phyloP scores from a whole-genome alignment of 2,113 vertebrate genomes.

The Megalops atlanticus region DNA sequence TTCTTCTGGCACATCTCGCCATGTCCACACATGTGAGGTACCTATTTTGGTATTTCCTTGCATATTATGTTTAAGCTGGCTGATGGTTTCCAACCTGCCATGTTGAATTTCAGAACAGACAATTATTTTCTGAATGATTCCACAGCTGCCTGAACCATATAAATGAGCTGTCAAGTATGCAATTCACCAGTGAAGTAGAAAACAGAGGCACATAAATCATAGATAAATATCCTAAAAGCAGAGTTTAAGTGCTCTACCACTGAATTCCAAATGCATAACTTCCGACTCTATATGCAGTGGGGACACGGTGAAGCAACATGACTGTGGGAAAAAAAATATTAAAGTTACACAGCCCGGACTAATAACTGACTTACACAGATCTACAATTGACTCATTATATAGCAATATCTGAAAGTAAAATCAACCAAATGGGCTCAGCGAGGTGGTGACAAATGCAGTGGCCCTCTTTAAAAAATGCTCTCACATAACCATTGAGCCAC shows the following conservation, averaged over 20 bases:
- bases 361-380: neutral
- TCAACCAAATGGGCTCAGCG: slow-evolving; percentile 50
- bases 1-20: no score
- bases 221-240: neutral
- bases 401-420: slow-evolving; percentile 23
- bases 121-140: neutral
- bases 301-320: neutral
- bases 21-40: no score
- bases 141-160: neutral
- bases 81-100: neutral
- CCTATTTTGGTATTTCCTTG: no score
- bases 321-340: neutral
- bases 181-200: neutral
- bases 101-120: slow-evolving; percentile 8
- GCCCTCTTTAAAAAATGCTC: slow-evolving; percentile 69
- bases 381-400: slow-evolving; percentile 12
- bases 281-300: neutral
- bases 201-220: slow-evolving; percentile 14
- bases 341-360: neutral
- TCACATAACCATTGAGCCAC: slow-evolving; percentile 75
- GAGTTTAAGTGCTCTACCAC: neutral
- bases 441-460: slow-evolving; percentile 64
- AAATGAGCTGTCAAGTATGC: neutral
- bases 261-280: neutral
- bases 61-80: neutral